Percentiles rank a stretch among this genome's conserved stretches.
These are phyloP conservation scores for Prostheceraeus crozeri DNA, from an alignment of 2,888 invertebrate species.

Conservation along the genomic window DNA sequence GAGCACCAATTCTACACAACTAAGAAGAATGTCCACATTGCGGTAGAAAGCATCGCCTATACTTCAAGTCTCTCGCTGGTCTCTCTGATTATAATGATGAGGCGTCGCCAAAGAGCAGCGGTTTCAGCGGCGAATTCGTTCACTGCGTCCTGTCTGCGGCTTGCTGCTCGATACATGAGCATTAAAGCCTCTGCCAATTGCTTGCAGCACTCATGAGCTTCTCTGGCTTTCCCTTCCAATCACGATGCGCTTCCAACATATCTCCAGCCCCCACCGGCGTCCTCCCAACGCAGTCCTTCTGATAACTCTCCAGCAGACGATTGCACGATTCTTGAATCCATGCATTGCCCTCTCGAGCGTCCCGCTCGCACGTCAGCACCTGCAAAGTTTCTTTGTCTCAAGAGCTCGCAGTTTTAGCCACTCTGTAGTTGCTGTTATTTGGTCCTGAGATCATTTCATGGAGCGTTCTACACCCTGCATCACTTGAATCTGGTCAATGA, in stretches of 20 bases:
- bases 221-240: slow-evolving; percentile 22
- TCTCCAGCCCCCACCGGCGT: slow-evolving; percentile 26
- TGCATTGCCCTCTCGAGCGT: not conserved
- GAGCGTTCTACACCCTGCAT: too few species aligned
- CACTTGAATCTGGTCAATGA: too few species aligned
- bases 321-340: slow-evolving; percentile 14
- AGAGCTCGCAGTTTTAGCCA: slow-evolving; percentile 5
- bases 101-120: not conserved
- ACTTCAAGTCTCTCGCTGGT: slow-evolving; percentile 1
- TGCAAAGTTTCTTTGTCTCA: slow-evolving; percentile 26
- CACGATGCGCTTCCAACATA: slow-evolving; percentile 7
- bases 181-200: not conserved
- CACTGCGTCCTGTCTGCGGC: not conserved
- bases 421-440: too few species aligned
- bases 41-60: not conserved
- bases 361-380: slow-evolving; percentile 30
- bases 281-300: slow-evolving; percentile 14
- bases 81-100: slow-evolving; percentile 7
- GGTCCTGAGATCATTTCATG: too few species aligned
- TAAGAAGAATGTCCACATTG: slow-evolving; percentile 7
- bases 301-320: slow-evolving; percentile 3
- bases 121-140: not conserved
- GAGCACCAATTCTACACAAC: slow-evolving; percentile 8
- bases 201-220: not conserved
- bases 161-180: slow-evolving; percentile 1